Base-by-base conservation (phyloP, 2,113 vertebrate species). In the Oncorhynchus masou region DNA sequence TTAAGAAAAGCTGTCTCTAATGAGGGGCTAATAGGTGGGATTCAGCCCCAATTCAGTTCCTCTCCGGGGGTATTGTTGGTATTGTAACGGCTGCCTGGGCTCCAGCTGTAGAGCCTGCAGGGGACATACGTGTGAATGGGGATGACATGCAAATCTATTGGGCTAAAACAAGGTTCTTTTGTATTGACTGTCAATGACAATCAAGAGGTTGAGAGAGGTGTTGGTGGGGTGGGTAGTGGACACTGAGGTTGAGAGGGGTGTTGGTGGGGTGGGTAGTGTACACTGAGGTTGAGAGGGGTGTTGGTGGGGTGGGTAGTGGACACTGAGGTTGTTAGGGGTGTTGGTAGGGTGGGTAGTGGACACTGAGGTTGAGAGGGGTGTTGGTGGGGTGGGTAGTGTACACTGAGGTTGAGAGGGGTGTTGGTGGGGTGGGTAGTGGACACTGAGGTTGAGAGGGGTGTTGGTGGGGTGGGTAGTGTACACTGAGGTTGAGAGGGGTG, bases 1-100 rank as follows among this genome's bases (percentile, higher is more conserved):
- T 70, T 70, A 70, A 70, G 68, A 49, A 54, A 49, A 70, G 68
- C 45, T 70, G 68, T 49, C 68, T 8, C 20, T 70, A 70, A 70
- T 70, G 68, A 70, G 68, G 68, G 68, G 19, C 39, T 70, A 70
- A 70, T 70, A 34, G 68, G 68, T 24, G 20, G 19, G n/a, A 39
- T 29, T 70, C 39, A 9, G 9, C 34, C 68, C 68, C 68, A 9
- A 34, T 29, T 70, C 22, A 48, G 9, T 20, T 12, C 39, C 39
- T 49, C 68, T 45, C 34, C 45, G 16, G 3, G 68, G 68, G 34
- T n/a, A 48, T 70, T 70, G 68, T 70, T 22, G 3, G 11, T 34
- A 34, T 16, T 16, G 45, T 70, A 70, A 48, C 68, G 68, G 68
- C 68, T 20, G 45, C 22, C 45, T 25, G 19, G 39, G 22, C 39